phyloP scores from a whole-genome alignment of 2,797 vertebrate genomes.

The Spheniscus humboldti region DNA sequence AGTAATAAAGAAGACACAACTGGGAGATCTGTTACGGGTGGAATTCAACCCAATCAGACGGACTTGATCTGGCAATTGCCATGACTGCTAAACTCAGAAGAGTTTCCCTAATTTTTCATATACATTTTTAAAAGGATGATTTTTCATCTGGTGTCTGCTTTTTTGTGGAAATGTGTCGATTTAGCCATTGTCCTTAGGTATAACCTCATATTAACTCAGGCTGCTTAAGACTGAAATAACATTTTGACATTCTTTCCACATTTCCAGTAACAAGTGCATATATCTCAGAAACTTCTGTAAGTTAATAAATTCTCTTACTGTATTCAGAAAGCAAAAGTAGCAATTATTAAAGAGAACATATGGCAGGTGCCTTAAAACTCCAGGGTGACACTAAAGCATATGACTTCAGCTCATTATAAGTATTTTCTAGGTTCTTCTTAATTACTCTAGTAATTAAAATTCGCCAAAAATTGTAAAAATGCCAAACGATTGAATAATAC shows the following conservation, averaged over 20 bases:
- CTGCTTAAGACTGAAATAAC: not conserved
- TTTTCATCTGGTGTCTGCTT: not conserved
- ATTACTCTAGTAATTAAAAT: slow-evolving; percentile 63
- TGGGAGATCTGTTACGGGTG: not conserved
- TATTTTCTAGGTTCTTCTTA: slow-evolving; percentile 48
- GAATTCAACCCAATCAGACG: not conserved
- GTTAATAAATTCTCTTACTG: slow-evolving; percentile 3
- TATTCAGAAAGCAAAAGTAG: slow-evolving; percentile 12
- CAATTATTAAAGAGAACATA: slow-evolving; percentile 67
- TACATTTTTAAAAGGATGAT: not conserved
- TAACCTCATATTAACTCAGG: not conserved
- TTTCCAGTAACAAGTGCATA: not conserved
- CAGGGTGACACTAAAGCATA: slow-evolving; percentile 44
- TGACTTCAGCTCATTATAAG: slow-evolving; percentile 56
- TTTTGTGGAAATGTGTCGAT: not conserved
- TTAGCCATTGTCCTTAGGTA: not conserved
- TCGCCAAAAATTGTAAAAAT: slow-evolving; percentile 39
- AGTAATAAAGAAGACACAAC: not conserved
- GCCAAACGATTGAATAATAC: not conserved
- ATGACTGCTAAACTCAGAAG: not conserved
- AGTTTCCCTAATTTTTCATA: not conserved
- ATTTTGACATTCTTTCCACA: not conserved
- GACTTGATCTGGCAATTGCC: not conserved
- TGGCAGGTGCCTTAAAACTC: slow-evolving; percentile 56
- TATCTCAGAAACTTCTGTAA: not conserved